Evolutionary conservation across 53 echinoderm and acorn worm species (phyloP).

Genomic region (Zoroaster sp.): DNA sequence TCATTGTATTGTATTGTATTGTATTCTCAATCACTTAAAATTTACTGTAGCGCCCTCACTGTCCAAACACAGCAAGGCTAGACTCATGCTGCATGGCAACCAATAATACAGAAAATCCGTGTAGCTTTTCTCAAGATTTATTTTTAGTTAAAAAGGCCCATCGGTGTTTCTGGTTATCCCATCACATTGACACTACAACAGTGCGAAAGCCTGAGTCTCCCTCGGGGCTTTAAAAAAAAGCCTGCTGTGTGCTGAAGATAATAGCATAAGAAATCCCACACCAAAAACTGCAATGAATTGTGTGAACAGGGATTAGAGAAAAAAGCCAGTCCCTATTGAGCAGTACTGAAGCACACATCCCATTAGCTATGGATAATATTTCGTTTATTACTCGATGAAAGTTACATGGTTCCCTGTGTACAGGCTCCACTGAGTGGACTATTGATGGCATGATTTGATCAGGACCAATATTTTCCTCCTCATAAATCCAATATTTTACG

Average conservation of each 20-base stretch:
- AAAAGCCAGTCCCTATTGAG: not conserved
- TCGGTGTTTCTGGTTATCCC: not conserved
- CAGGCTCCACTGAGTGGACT: not conserved
- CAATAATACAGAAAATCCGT: not conserved
- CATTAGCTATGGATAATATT: constrained; percentile 4
- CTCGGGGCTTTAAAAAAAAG: not conserved
- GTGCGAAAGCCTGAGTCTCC: not conserved
- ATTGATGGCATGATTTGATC: constrained; percentile 9
- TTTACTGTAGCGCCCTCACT: not conserved
- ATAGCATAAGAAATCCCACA: not conserved
- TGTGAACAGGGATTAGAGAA: not conserved
- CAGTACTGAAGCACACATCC: constrained; percentile 5
- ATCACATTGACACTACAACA: not conserved
- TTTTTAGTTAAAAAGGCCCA: not conserved
- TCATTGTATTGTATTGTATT: too few species aligned
- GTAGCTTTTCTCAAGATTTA: not conserved
- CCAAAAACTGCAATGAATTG: not conserved
- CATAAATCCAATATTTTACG: constrained; percentile 36
- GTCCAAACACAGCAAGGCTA: not conserved
- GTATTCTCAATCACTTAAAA: not conserved
- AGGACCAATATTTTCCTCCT: constrained; percentile 1
- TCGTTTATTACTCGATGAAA: not conserved
- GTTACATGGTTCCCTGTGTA: constrained; percentile 5
- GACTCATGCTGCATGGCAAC: not conserved
- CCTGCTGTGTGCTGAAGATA: not conserved